Percentiles rank a stretch among this genome's conserved stretches.
Conservation (phyloP, 2,797 vertebrate species). For the Geotrypetes seraphini region DNA sequence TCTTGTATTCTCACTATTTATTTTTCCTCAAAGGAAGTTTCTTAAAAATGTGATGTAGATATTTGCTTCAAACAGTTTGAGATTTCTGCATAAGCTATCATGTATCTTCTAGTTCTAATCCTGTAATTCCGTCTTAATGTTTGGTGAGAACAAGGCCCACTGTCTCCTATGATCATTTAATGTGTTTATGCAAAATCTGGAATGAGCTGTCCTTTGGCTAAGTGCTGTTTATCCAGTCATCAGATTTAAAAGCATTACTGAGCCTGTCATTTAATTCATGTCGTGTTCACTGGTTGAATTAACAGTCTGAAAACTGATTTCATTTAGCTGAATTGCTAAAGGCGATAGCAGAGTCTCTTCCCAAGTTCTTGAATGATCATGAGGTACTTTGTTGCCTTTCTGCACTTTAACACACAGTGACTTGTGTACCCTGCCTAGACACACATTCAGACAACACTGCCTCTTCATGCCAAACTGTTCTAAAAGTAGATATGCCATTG, state of each 20-base stretch:
- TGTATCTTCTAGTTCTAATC: constrained; percentile 20
- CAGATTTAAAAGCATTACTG: constrained; percentile 12
- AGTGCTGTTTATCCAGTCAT: constrained; percentile 13
- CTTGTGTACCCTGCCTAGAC: constrained; percentile 6
- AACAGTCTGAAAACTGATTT: constrained; percentile 30
- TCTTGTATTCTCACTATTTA: constrained; percentile 3
- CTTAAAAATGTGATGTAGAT: constrained; percentile 37
- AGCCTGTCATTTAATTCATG: not conserved
- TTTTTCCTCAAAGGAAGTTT: constrained; percentile 25
- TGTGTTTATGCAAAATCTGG: constrained; percentile 28
- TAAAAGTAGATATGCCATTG: too few relatives aligned
- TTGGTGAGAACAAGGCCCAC: constrained; percentile 27
- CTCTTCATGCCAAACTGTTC: too few relatives aligned
- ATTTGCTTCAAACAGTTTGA: constrained; percentile 33
- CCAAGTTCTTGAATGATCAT: constrained; percentile 7
- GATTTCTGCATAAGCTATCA: constrained; percentile 10
- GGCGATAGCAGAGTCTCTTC: constrained; percentile 30
- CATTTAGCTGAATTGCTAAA: constrained; percentile 18
- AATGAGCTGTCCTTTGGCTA: constrained; percentile 28
- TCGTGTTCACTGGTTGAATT: constrained; percentile 14
- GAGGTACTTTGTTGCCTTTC: constrained; percentile 5
- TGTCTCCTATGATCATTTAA: constrained; percentile 11
- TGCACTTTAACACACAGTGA: constrained; percentile 6
- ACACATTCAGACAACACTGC: too few relatives aligned
- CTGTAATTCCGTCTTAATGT: too few relatives aligned